These are phyloP conservation scores for Metacarcinus magister DNA, from an alignment of 2,888 invertebrate species.

Conservation along the genomic window DNA sequence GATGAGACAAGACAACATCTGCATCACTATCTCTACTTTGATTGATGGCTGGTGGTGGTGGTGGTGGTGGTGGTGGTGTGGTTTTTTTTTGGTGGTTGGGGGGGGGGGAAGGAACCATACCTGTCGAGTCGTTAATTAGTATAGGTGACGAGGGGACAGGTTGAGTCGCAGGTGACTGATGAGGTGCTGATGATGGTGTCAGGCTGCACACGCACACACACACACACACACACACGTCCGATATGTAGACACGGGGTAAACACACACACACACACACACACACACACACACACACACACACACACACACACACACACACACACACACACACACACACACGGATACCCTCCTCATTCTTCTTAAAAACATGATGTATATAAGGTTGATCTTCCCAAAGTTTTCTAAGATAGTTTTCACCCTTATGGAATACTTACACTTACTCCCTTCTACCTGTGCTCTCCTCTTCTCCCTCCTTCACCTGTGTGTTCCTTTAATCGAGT, in stretches of 20 bases:
- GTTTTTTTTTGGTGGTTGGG: background rate
- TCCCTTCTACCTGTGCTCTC: background rate
- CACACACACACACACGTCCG: background rate
- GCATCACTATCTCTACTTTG: background rate
- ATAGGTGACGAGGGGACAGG: background rate
- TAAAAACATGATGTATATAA: background rate
- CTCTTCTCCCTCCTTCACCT: background rate
- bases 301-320: slow-evolving; percentile 16
- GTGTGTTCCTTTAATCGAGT: slow-evolving; percentile 30
- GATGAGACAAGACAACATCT: background rate
- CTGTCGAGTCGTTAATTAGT: background rate
- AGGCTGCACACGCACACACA: background rate
- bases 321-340: background rate
- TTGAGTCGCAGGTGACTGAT: background rate
- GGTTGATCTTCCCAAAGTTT: background rate
- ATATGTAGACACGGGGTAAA: background rate
- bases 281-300: slow-evolving; percentile 7
- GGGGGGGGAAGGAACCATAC: background rate
- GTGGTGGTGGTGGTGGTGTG: background rate
- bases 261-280: slow-evolving; percentile 27
- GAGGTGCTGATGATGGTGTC: background rate
- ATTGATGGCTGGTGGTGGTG: background rate
- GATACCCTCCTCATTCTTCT: background rate
- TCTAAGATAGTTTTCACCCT: background rate
- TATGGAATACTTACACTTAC: background rate